Conservation (phyloP, 2,888 invertebrate genomes). For the Chymomyza amoena region DNA sequence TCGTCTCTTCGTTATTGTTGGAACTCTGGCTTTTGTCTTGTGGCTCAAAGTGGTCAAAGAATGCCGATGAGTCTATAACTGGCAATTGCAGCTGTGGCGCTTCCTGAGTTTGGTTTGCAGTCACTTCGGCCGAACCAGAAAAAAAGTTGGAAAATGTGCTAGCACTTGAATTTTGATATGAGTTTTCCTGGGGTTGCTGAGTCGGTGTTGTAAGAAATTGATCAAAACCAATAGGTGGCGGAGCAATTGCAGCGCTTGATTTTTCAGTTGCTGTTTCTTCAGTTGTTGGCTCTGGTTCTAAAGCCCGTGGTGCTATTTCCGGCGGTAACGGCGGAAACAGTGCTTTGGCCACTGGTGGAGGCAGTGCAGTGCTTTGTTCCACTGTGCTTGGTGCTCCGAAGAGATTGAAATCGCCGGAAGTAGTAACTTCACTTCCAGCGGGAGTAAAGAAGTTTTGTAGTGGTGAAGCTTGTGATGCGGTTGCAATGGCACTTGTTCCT, state of each 20-base stretch:
- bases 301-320: slow-evolving; percentile 30
- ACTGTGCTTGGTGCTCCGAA: slow-evolving; percentile 21
- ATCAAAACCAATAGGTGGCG: slow-evolving; percentile 47
- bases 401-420: slow-evolving; percentile 40
- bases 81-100: not conserved
- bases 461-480: slow-evolving; percentile 32
- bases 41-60: slow-evolving; percentile 48
- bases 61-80: slow-evolving; percentile 34
- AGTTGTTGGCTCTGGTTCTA: slow-evolving; percentile 19
- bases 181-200: slow-evolving; percentile 19
- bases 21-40: slow-evolving; percentile 11
- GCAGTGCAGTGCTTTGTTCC: not conserved
- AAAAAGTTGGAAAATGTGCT: slow-evolving; percentile 51
- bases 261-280: slow-evolving; percentile 14
- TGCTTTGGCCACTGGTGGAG: not conserved
- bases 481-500: slow-evolving; percentile 11
- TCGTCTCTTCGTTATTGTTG: not conserved
- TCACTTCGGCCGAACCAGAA: slow-evolving; percentile 31
- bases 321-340: slow-evolving; percentile 48
- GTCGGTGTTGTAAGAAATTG: slow-evolving; percentile 41
- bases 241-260: not conserved
- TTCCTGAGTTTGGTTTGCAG: slow-evolving; percentile 9
- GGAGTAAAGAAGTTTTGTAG: slow-evolving; percentile 61
- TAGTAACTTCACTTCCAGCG: not conserved
- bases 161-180: slow-evolving; percentile 52